Conservation (phyloP, 2,797 vertebrate species). For the Tragelaphus oryx region DNA sequence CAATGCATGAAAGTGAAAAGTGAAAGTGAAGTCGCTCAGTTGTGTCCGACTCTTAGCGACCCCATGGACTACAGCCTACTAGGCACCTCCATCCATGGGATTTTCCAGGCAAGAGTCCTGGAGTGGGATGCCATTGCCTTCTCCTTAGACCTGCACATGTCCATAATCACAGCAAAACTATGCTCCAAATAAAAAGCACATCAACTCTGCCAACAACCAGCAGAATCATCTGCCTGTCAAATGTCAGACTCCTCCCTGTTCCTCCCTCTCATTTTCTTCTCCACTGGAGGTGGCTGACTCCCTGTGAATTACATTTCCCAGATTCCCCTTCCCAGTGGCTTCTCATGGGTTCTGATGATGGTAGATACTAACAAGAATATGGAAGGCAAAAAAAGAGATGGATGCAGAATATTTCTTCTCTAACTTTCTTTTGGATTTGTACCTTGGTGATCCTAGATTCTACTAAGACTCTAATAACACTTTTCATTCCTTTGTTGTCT, state of each 20-base stretch:
- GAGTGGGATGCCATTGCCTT: no score
- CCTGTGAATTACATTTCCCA: not conserved
- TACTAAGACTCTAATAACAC: not conserved
- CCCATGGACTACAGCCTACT: no score
- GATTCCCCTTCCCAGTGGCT: not conserved
- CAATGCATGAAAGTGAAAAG: no score
- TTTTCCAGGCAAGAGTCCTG: no score
- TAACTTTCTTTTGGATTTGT: not conserved
- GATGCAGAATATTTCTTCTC: not conserved
- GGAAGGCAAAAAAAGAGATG: not conserved
- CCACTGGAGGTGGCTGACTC: not conserved
- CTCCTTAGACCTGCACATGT: not conserved
- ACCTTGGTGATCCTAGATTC: not conserved
- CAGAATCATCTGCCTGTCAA: not conserved
- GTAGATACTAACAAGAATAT: not conserved
- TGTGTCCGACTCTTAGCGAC: no score
- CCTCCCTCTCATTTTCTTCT: not conserved
- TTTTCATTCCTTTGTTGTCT: not conserved
- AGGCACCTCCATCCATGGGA: no score
- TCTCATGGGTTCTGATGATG: not conserved
- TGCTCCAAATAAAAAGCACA: not conserved
- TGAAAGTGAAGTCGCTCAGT: no score
- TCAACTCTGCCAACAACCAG: not conserved
- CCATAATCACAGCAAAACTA: not conserved
- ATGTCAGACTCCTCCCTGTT: not conserved